Evolutionary conservation across 1,140 invertebrate genomes (phyloP), one percentile per base, ranked within the genome.

Genomic region (Zaprionus tsacasi): DNA sequence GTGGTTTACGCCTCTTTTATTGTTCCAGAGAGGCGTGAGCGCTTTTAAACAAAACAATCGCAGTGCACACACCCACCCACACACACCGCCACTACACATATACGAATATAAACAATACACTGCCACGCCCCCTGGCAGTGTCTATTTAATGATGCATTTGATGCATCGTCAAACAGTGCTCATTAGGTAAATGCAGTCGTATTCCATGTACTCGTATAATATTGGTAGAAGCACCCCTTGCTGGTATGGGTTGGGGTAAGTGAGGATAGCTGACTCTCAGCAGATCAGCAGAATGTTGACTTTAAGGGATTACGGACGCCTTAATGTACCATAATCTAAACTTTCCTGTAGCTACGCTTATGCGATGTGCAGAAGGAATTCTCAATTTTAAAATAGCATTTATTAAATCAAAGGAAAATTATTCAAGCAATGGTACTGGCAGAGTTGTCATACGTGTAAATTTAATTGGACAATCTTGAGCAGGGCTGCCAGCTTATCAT

Each of bases 1-100:
- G 71, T 74, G 71, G 71, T 40, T 48, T 63, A 68, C 65, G 71
- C 65, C 71, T 57, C 52, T 70, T 74, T 74, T 40, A 61, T 74
- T 74, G 71, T 57, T 35, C 48, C 4, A 35, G 27, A 1, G 27
- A 3, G n/a, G 56, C 56, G 21, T 35, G 38, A 59, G 27, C 30
- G 13, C 11, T 36, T 35, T 54, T 36, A 36, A 36, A 58, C 33
- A 36, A 48, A 64, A 45, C 69, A 58, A 36, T 66, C 12, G 30
- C 33, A 17, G 3, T 11, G 13, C 5, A 40, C 27, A 45, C 58
- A 56, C 17, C 0, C 33, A 65, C 11, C 33, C 36, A 12, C 35
- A 30, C 25, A 21, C 33, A 57, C 6, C n/a, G n/a, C n/a, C n/a
- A n/a, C n/a, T n/a, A 55, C 6, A n/a, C 40, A 45, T 15, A 45